These are phyloP conservation scores for Noctua pronuba DNA, from an alignment of 2,888 invertebrate species.

Conservation along the genomic window DNA sequence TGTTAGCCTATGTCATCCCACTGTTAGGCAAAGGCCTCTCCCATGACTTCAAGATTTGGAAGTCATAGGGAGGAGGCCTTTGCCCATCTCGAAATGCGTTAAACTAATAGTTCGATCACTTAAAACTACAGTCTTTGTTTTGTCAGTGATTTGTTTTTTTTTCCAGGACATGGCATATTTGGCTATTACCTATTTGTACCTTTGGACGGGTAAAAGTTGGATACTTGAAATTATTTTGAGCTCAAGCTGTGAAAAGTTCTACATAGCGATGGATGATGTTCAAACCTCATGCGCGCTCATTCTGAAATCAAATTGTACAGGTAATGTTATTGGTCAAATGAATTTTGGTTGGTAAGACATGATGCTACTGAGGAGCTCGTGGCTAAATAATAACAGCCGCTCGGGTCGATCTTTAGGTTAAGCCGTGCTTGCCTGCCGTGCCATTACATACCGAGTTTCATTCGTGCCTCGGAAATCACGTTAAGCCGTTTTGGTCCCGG, in stretches of 20 bases:
- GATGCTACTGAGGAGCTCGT: too few relatives aligned
- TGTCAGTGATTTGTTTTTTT: not conserved
- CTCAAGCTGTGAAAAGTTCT: conserved; percentile 23
- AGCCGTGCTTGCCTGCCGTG: too few relatives aligned
- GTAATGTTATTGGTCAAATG: not conserved
- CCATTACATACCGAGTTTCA: too few relatives aligned
- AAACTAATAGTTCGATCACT: not conserved
- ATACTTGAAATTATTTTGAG: conserved; percentile 30
- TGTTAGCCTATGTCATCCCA: too few relatives aligned
- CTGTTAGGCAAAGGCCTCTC: too few relatives aligned
- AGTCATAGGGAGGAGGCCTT: too few relatives aligned
- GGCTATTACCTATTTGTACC: not conserved
- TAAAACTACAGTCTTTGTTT: not conserved
- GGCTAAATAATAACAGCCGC: too few relatives aligned
- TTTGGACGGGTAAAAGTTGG: conserved; percentile 13
- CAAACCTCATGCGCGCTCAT: conserved; percentile 17
- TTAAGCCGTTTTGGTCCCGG: too few relatives aligned
- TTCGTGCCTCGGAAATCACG: too few relatives aligned
- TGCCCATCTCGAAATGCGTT: not conserved
- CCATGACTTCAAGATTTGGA: too few relatives aligned
- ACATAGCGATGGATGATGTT: conserved; percentile 21
- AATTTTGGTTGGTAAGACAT: not conserved
- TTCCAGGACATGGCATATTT: not conserved
- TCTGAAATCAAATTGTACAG: conserved; percentile 14
- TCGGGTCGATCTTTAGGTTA: too few relatives aligned